A percentile compares a stretch with the other conserved stretches of the same genome.
phyloP scores from a whole-genome alignment of 2,113 vertebrate genomes.

The Perca fluviatilis region DNA sequence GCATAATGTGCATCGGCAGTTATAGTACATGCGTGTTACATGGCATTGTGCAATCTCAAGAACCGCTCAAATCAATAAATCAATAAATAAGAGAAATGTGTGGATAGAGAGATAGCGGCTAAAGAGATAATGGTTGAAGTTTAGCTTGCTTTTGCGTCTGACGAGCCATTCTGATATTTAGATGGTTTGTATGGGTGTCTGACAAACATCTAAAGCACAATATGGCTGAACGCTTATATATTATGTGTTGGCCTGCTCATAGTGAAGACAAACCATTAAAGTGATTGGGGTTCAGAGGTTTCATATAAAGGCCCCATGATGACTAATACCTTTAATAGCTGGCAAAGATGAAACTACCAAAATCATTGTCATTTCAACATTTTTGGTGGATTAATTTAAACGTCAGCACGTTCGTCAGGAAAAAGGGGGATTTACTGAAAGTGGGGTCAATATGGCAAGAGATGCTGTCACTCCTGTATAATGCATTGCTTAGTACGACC shows the following conservation, averaged over 20 bases:
- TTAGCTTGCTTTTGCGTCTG: constrained; percentile 29
- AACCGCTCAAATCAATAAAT: constrained; percentile 84
- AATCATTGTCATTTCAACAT: constrained; percentile 11
- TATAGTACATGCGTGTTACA: constrained; percentile 91
- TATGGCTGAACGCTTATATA: neutral
- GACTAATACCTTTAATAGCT: neutral
- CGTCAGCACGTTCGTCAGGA: constrained; percentile 24
- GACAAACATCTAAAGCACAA: constrained; percentile 27
- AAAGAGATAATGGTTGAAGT: constrained; percentile 40
- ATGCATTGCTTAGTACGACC: constrained; percentile 46
- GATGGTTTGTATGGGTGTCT: constrained; percentile 7
- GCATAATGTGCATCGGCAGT: constrained; percentile 88
- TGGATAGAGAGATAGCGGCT: constrained; percentile 79
- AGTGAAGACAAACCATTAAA: constrained; percentile 7
- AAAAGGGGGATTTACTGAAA: constrained; percentile 12
- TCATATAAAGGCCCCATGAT: constrained; percentile 11
- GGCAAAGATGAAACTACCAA: constrained; percentile 14
- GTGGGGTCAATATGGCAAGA: constrained; percentile 3
- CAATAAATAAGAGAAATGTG: constrained; percentile 81
- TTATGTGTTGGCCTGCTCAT: constrained; percentile 7
- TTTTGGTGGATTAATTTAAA: constrained; percentile 24
- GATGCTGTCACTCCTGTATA: constrained; percentile 48
- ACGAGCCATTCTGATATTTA: constrained; percentile 27
- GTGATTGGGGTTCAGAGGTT: constrained; percentile 17
- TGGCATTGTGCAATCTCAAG: constrained; percentile 85